Percentiles rank a stretch among this genome's conserved stretches.
These are phyloP conservation scores for Drosophila repletoides DNA, from an alignment of 1,140 invertebrate species.

Conservation along the genomic window DNA sequence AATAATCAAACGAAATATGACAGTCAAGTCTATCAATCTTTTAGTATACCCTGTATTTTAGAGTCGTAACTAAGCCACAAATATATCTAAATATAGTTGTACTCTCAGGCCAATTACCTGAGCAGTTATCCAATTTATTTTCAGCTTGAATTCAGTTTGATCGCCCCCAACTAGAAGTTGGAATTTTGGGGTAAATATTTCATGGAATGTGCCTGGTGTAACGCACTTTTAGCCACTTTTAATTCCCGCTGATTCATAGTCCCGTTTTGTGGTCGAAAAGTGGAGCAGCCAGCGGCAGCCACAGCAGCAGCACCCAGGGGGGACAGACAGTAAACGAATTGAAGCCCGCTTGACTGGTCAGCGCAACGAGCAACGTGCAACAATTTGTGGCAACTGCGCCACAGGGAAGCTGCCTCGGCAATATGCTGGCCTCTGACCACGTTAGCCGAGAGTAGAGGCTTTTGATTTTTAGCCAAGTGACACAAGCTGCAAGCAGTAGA, in stretches of 20 bases:
- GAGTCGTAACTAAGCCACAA: too few species aligned
- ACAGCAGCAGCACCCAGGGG: too few species aligned
- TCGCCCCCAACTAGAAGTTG: neutral
- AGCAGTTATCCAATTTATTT: too few species aligned
- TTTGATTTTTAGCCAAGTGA: constrained; percentile 19
- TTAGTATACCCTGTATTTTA: too few species aligned
- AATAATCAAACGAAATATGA: too few species aligned
- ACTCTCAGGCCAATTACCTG: too few species aligned
- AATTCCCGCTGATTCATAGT: constrained; percentile 28
- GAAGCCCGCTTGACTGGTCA: constrained; percentile 20
- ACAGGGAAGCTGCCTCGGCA: constrained; percentile 23
- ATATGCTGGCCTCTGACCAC: constrained; percentile 2
- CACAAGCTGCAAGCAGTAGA: neutral
- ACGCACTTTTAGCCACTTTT: constrained; percentile 23
- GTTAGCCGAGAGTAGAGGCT: neutral
- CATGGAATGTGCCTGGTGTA: constrained; percentile 10
- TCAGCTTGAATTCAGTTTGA: neutral
- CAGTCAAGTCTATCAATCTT: too few species aligned
- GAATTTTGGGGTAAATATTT: neutral
- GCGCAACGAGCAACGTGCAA: constrained; percentile 47
- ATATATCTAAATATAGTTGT: too few species aligned
- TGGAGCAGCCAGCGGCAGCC: too few species aligned
- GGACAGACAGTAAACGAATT: neutral
- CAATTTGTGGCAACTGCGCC: constrained; percentile 62
- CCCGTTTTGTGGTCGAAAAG: constrained; percentile 22